Evolutionary conservation across 2,888 invertebrate species (phyloP), one percentile per base, ranked within the genome.

Genomic region (Diadegma fenestrale): DNA sequence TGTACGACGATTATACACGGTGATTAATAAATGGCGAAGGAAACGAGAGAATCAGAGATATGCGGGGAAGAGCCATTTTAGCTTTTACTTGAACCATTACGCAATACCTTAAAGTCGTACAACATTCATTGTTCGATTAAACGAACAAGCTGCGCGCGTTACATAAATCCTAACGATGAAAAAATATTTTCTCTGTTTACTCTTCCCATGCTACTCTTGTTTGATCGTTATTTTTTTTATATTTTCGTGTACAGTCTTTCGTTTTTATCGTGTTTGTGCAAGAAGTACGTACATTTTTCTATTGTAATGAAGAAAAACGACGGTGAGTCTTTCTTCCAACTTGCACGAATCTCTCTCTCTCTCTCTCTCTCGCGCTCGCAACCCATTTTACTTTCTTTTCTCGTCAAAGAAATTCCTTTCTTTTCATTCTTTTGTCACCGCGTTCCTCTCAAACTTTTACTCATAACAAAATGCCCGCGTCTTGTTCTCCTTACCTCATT

Each of bases 41-140:
- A 43, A 54, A 72, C 33, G 17, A 2, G 26, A 48, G 8, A 71
- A 30, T 30, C 19, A 54, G 14, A 19, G 54, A n/a, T 22, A n/a
- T n/a, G n/a, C n/a, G 17, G 10, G 69, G 68, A 58, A 66, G 14
- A 54, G 71, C 33, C 14, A 61, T 51, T 26, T 14, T 33, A 14
- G 61, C 54, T 6, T 22, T 43, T 17, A 68, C 73, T 69, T 80
- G 69, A n/a, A 37, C 77, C 72, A 80, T 86, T 76, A 72, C 68
- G 77, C 78, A 72, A 76, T 78, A 14, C 45, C 26, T 48, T 30
- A 41, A n/a, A 37, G 41, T 80, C 63, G 37, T 30, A 68, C 33
- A 12, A 68, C 66, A 63, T n/a, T 64, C 63, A 77, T 82, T 82
- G 77, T 82, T 43, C 64, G 66, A 78, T 73, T 69, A 79, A 58